These are phyloP conservation scores for Hetaerina titia DNA, from an alignment of 2,888 invertebrate genomes.

Conservation along the genomic window DNA sequence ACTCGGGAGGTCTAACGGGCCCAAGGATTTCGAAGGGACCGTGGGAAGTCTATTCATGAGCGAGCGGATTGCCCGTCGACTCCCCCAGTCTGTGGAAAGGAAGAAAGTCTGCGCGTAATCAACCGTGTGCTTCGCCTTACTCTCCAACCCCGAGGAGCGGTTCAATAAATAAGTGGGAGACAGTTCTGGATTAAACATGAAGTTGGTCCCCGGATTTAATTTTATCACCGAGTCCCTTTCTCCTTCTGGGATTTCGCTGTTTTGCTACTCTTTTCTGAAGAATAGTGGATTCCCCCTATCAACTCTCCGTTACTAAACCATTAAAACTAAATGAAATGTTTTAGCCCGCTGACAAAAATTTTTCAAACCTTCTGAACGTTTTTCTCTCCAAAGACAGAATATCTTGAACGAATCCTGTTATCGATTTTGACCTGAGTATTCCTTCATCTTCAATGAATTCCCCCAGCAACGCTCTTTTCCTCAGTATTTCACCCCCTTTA, in stretches of 20 bases:
- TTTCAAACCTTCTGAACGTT: no score
- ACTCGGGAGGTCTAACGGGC: background rate
- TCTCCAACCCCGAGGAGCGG: background rate
- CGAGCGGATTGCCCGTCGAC: background rate
- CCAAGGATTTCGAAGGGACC: background rate
- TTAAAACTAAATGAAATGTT: background rate
- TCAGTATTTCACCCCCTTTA: no score
- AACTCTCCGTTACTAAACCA: background rate
- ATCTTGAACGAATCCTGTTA: no score
- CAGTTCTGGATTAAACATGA: background rate
- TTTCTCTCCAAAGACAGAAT: no score
- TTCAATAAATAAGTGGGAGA: background rate
- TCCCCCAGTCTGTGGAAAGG: background rate
- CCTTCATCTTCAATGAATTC: no score
- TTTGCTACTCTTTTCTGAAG: no score
- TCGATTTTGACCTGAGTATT: no score
- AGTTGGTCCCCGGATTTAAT: background rate
- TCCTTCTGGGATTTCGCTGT: background rate
- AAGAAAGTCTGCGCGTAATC: background rate
- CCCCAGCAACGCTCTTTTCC: no score
- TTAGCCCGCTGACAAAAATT: no score
- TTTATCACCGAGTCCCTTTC: background rate
- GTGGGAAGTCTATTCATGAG: background rate
- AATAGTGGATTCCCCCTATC: no score
- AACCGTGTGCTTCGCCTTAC: background rate